Conservation (phyloP, 2,888 invertebrate genomes). For the Atrina japonica region DNA sequence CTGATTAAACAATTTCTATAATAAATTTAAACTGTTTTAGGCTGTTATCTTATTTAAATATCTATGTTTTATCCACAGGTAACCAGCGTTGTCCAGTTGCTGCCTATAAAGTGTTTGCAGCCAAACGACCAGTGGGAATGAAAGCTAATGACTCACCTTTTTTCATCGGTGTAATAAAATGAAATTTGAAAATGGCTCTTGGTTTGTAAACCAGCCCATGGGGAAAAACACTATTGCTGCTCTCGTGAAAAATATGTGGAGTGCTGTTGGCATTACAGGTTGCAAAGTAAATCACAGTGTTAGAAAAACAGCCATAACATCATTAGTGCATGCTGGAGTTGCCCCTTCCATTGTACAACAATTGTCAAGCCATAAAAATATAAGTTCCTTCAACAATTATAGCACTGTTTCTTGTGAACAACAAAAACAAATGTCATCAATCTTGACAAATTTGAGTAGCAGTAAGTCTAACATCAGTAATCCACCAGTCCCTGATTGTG, state of each 20-base stretch:
- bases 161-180: too few relatives aligned
- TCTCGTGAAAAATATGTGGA: conserved; percentile 16
- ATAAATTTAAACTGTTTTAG: too few relatives aligned
- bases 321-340: conserved; percentile 30
- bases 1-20: too few relatives aligned
- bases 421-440: conserved; percentile 14
- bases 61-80: too few relatives aligned
- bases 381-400: conserved; percentile 23
- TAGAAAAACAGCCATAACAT: conserved; percentile 26
- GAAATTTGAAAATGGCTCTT: neutral
- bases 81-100: too few relatives aligned
- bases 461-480: too few relatives aligned
- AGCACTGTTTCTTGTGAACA: conserved; percentile 17
- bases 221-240: conserved; percentile 16
- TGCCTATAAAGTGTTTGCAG: too few relatives aligned
- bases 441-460: conserved; percentile 11
- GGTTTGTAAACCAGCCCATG: conserved; percentile 19
- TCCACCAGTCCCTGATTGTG: too few relatives aligned
- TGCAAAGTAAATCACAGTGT: conserved; percentile 19
- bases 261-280: conserved; percentile 11
- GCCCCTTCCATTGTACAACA: conserved; percentile 17
- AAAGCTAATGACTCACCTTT: too few relatives aligned
- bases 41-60: too few relatives aligned
- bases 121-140: too few relatives aligned
- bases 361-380: conserved; percentile 16